Percentiles rank a stretch among this genome's conserved stretches.
These are phyloP conservation scores for Damaliscus lunatus DNA, from an alignment of 2,113 vertebrate species.

Conservation along the genomic window DNA sequence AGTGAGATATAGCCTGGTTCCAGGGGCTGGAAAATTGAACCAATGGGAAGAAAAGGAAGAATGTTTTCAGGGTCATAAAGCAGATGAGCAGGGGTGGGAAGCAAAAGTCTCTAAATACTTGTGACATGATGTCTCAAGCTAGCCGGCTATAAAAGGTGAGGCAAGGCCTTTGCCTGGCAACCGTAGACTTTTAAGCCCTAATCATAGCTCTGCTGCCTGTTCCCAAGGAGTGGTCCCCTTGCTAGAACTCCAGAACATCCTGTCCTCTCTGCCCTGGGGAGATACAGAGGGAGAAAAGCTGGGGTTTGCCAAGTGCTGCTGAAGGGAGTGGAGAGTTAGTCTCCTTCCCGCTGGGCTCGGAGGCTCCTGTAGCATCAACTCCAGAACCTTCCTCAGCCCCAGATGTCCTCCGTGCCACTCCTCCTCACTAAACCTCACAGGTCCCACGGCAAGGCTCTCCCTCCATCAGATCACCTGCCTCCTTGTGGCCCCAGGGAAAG, in stretches of 20 bases:
- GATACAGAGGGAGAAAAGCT: not conserved
- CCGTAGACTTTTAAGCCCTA: not conserved
- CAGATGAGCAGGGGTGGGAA: not conserved
- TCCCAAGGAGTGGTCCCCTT: not conserved
- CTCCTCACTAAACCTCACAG: not conserved
- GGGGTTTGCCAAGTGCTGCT: not conserved
- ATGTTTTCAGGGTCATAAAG: slow-evolving; percentile 24
- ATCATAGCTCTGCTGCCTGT: not conserved
- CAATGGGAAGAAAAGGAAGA: not conserved
- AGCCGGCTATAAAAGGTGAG: not conserved
- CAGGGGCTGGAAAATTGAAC: slow-evolving; percentile 3
- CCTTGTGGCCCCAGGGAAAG: not conserved
- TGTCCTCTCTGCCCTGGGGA: not conserved
- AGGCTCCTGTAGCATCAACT: not conserved
- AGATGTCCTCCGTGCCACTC: not conserved
- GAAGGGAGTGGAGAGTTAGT: not conserved
- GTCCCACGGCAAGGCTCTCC: not conserved
- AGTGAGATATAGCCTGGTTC: not conserved
- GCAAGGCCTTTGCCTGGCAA: not conserved
- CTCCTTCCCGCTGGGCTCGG: not conserved
- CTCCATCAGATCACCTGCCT: not conserved
- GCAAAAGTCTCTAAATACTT: not conserved
- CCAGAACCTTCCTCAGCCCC: not conserved
- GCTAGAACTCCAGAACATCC: not conserved
- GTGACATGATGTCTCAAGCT: not conserved